Percentiles rank a stretch among this genome's conserved stretches.
These are phyloP conservation scores for Melanerpes formicivorus DNA, from an alignment of 2,113 vertebrate species.

Conservation along the genomic window DNA sequence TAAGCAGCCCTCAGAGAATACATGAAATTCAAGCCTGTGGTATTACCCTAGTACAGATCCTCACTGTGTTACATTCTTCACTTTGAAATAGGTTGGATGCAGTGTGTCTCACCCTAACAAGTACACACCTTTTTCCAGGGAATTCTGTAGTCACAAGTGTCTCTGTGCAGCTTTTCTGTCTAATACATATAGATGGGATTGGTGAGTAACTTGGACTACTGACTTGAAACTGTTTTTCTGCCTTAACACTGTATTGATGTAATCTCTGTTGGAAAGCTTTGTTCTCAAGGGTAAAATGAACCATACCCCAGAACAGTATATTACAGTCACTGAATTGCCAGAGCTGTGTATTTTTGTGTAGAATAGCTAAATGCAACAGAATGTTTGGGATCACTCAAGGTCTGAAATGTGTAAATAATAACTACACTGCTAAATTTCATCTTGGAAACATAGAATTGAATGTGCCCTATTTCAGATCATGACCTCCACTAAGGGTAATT, in stretches of 20 bases:
- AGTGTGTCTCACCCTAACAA: not conserved
- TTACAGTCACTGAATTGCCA: not conserved
- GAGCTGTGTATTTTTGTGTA: not conserved
- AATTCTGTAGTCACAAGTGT: not conserved
- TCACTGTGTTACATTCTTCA: not conserved
- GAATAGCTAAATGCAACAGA: not conserved
- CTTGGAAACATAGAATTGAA: not conserved
- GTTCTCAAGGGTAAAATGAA: not conserved
- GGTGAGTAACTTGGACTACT: not conserved
- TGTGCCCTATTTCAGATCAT: not conserved
- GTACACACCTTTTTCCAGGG: not conserved
- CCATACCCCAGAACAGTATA: not conserved
- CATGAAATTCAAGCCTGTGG: not conserved
- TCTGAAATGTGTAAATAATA: not conserved
- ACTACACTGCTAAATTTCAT: not conserved
- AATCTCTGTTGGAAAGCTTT: not conserved
- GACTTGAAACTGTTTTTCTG: not conserved
- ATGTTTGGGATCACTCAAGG: not conserved
- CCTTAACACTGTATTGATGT: not conserved
- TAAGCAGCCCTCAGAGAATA: not conserved
- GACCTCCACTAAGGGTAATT: not conserved
- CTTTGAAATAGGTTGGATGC: not conserved
- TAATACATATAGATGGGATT: not conserved
- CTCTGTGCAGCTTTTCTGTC: not conserved
- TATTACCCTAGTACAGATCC: not conserved